phyloP scores from a whole-genome alignment of 2,888 invertebrate species.

The Mactromeris polynyma region DNA sequence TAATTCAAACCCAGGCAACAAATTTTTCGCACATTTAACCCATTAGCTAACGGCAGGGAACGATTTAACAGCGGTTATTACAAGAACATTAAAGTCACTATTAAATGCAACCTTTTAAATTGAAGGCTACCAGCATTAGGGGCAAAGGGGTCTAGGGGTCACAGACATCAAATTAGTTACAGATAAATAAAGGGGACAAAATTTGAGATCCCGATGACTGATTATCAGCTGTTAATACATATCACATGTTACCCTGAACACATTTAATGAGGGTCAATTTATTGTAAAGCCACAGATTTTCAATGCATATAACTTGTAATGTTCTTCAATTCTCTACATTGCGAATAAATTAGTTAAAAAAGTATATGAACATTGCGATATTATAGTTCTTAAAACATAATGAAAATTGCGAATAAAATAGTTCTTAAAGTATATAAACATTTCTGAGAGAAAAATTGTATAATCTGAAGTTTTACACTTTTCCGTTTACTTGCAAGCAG shows the following conservation, averaged over 20 bases:
- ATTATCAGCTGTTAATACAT: not conserved
- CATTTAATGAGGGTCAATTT: not conserved
- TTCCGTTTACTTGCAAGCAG: too few species aligned
- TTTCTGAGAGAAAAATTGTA: too few species aligned
- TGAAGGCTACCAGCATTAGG: not conserved
- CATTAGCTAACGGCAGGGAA: slow-evolving; percentile 55
- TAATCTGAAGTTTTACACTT: too few species aligned
- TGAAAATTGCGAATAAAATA: too few species aligned
- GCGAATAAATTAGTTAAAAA: too few species aligned
- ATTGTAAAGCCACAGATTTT: not conserved
- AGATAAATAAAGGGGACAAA: not conserved
- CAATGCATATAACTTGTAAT: too few species aligned
- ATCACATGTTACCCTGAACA: not conserved
- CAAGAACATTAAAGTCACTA: slow-evolving; percentile 35
- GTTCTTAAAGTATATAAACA: too few species aligned
- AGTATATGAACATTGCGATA: too few species aligned
- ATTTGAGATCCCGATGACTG: not conserved
- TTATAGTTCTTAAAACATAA: too few species aligned
- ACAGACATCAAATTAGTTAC: not conserved
- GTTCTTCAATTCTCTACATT: too few species aligned
- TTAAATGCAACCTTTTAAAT: slow-evolving; percentile 25
- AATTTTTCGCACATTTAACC: slow-evolving; percentile 59
- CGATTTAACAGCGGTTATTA: slow-evolving; percentile 35
- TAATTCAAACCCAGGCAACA: slow-evolving; percentile 59
- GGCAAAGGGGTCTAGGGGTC: not conserved